Conservation (phyloP, 1,140 invertebrate genomes). For the Tenebrio molitor region DNA sequence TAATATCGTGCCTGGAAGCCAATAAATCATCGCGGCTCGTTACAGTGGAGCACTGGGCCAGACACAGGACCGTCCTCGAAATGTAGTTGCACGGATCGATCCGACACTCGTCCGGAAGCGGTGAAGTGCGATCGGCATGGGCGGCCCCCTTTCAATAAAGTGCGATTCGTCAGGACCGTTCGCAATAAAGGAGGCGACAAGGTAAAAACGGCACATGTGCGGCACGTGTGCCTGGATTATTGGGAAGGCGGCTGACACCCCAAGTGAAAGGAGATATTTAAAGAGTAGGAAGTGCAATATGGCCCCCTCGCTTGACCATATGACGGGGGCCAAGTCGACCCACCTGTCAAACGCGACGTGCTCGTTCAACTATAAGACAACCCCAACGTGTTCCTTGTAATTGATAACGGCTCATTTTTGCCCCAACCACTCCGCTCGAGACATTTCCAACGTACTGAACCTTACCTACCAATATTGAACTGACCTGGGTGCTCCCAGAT, state of each 20-base stretch:
- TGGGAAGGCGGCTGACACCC: slow-evolving; percentile 2
- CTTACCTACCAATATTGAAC: too few relatives aligned
- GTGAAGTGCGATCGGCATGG: too few relatives aligned
- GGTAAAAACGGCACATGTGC: slow-evolving; percentile 28
- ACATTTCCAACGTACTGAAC: too few relatives aligned
- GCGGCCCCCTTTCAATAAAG: too few relatives aligned
- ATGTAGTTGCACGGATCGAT: slow-evolving; percentile 26
- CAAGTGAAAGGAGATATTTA: slow-evolving; percentile 37
- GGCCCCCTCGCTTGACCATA: slow-evolving; percentile 34
- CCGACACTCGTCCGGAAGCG: background rate
- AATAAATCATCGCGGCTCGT: slow-evolving; percentile 34
- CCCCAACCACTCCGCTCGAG: too few relatives aligned
- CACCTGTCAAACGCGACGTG: slow-evolving; percentile 30
- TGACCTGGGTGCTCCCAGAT: too few relatives aligned
- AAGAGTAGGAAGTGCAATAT: slow-evolving; percentile 40
- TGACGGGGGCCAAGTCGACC: slow-evolving; percentile 33
- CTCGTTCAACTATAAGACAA: slow-evolving; percentile 32
- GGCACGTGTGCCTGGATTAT: slow-evolving; percentile 29
- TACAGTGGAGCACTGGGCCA: slow-evolving; percentile 36
- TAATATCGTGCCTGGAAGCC: slow-evolving; percentile 23
- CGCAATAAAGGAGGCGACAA: background rate
- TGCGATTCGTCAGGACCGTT: background rate
- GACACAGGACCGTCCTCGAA: slow-evolving; percentile 4
- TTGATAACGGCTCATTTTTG: slow-evolving; percentile 36
- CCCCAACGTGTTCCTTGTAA: slow-evolving; percentile 39